phyloP scores from a whole-genome alignment of 2,113 vertebrate genomes.

The Bathybates hornii region DNA sequence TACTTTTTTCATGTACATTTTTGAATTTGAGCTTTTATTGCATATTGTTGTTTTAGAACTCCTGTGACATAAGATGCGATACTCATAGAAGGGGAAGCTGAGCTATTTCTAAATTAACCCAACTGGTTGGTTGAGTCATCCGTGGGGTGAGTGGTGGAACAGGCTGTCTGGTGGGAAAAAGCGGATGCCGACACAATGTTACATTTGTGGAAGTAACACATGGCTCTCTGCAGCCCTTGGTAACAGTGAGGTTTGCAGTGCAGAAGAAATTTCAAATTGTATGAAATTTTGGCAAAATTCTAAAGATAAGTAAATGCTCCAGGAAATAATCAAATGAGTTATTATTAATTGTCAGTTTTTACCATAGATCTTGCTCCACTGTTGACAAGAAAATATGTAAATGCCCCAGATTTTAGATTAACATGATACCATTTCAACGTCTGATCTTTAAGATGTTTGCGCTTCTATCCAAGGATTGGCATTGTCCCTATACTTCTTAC shows the following conservation, averaged over 20 bases:
- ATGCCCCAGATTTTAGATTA: background rate
- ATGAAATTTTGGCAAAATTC: background rate
- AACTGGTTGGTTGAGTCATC: background rate
- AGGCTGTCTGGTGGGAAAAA: background rate
- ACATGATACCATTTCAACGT: background rate
- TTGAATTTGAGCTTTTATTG: background rate
- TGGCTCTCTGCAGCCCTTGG: background rate
- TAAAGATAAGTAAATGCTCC: background rate
- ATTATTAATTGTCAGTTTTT: background rate
- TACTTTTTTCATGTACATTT: background rate
- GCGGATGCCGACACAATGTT: background rate
- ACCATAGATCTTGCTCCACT: background rate
- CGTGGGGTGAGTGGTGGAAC: background rate
- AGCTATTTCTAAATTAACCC: background rate
- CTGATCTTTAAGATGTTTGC: background rate
- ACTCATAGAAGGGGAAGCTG: background rate
- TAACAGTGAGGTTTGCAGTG: background rate
- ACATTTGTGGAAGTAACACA: background rate
- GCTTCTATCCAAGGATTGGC: background rate
- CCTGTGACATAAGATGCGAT: background rate
- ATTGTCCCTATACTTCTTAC: background rate
- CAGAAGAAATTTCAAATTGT: background rate
- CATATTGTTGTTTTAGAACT: background rate
- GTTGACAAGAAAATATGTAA: background rate
- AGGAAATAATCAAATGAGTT: background rate